Evolutionary conservation across 2,797 vertebrate species (phyloP), one percentile per base, ranked within the genome.

Genomic region (Mormyrus proboscirostris): DNA sequence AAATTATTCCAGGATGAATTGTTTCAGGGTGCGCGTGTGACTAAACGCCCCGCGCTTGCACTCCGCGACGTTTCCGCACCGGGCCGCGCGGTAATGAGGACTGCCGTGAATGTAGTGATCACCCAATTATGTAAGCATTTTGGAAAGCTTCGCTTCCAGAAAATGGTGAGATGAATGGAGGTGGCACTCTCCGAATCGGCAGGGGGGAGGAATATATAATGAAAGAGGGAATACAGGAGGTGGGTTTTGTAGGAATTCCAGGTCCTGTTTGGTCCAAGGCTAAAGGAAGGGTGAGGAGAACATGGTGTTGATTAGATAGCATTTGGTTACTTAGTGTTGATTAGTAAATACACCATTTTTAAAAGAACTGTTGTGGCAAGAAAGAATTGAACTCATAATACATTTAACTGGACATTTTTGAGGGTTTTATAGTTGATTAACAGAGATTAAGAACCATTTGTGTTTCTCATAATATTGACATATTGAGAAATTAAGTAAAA

Each of bases 61-160:
- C 38, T 44, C 73, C 8, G 29, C 12, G 2, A 4, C 7, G 7
- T 57, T 86, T 86, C 85, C 51, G 51, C 25, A n/a, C 19, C n/a
- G 85, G 85, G 10, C 29, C 0, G 25, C 1, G 14, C 33, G 2
- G 53, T 87, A 87, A 87, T 57, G 53, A 87, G 53, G 53, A 19
- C 29, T 87, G 86, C 14, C 86, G 6, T 38, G 86, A 44, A 12
- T 53, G 29, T 57, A 87, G 41, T 41, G 53, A 87, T 33, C 12
- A 12, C 6, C 14, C 53, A 87, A 87, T 57, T 57, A 87, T 51
- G n/a, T 19, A 87, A 87, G 51, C n/a, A 57, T 87, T 87, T 59
- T 87, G 86, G 86, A 87, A 57, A 59, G n/a, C 33, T 9, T 38
- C 1, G 6, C 33, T 57, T 87, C 53, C 53, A 87, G 51, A 87